These are phyloP conservation scores for Streptopelia turtur DNA, from an alignment of 2,797 vertebrate species.

Conservation along the genomic window DNA sequence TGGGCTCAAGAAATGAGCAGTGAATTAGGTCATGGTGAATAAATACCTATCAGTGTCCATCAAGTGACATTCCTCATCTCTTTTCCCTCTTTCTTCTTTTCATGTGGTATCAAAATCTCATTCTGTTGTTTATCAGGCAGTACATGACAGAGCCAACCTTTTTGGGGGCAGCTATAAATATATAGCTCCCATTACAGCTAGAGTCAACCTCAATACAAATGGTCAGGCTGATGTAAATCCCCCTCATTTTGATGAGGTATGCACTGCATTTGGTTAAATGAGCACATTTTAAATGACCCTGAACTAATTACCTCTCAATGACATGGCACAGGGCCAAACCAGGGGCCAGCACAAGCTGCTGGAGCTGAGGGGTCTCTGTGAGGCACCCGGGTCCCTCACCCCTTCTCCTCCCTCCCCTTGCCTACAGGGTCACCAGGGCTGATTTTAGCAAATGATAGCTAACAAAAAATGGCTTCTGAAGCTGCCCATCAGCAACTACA, in stretches of 20 bases:
- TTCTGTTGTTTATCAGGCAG: slow-evolving; percentile 42
- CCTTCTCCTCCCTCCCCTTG: not conserved
- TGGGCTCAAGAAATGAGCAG: slow-evolving; percentile 25
- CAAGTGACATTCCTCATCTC: slow-evolving; percentile 54
- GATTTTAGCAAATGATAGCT: not conserved
- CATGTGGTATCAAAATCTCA: slow-evolving; percentile 44
- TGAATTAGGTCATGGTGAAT: slow-evolving; percentile 65
- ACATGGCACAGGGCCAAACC: not conserved
- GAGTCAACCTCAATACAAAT: not conserved
- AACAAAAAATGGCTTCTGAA: not conserved
- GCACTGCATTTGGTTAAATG: slow-evolving; percentile 12
- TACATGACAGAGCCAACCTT: slow-evolving; percentile 43
- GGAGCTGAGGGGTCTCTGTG: not conserved
- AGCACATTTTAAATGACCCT: slow-evolving; percentile 12
- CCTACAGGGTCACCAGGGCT: not conserved
- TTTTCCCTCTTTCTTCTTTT: slow-evolving; percentile 20
- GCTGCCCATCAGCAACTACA: not conserved
- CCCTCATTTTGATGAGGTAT: not conserved
- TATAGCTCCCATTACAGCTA: slow-evolving; percentile 1
- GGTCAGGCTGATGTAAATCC: slow-evolving; percentile 23
- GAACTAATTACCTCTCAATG: slow-evolving; percentile 20
- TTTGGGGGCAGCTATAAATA: not conserved
- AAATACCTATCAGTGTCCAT: slow-evolving; percentile 64
- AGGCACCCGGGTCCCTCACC: not conserved
- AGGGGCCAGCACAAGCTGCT: not conserved